Evolutionary conservation across 2,797 vertebrate species (phyloP).

Genomic region (Pantherophis alleghaniensis): DNA sequence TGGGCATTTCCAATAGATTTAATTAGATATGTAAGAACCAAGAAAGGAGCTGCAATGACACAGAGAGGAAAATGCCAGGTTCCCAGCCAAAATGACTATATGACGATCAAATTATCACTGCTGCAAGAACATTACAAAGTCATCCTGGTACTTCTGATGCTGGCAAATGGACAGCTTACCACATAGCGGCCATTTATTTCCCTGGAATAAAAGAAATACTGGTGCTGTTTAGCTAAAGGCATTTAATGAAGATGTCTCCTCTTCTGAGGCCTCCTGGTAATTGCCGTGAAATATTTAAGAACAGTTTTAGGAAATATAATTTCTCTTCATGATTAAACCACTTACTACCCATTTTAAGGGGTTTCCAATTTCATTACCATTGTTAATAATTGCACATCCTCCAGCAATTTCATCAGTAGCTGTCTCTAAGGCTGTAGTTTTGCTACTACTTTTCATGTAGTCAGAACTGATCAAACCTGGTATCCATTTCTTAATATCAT

Average conservation of each 20-base stretch:
- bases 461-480: not conserved
- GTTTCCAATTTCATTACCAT: constrained; percentile 6
- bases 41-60: constrained; percentile 40
- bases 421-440: constrained; percentile 21
- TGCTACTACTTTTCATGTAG: not conserved
- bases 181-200: not conserved
- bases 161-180: not conserved
- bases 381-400: not conserved
- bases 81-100: constrained; percentile 38
- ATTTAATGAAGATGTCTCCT: not conserved
- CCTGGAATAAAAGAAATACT: constrained; percentile 19
- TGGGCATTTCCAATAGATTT: constrained; percentile 43
- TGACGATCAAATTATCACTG: not conserved
- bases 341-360: constrained; percentile 2
- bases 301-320: not conserved
- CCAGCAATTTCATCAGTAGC: constrained; percentile 31
- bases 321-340: not conserved
- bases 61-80: constrained; percentile 34
- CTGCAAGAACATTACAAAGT: not conserved
- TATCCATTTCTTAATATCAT: not conserved
- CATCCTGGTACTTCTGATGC: not conserved
- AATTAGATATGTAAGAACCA: constrained; percentile 53
- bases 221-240: not conserved
- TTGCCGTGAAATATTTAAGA: not conserved
- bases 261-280: not conserved